Base-by-base conservation (phyloP, 2,113 vertebrate species). In the Sorex araneus region DNA sequence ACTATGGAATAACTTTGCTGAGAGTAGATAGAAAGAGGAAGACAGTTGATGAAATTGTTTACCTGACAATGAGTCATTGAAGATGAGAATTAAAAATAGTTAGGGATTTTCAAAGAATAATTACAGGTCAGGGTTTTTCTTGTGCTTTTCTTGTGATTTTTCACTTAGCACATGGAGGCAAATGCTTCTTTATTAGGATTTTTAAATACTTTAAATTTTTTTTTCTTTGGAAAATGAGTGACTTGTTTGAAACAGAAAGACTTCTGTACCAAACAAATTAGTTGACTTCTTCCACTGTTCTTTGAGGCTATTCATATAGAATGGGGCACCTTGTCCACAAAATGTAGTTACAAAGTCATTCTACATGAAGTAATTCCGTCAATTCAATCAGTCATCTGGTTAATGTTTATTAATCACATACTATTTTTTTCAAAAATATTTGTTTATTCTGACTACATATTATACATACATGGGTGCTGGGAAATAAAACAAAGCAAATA, bases 51-150 rank as follows among this genome's bases (percentile, higher is more conserved):
- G 3, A 15, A n/a, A 50, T 27, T 84, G 23, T 84, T 92, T 84
- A 18, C 19, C 16, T 92, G 30, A 19, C n/a, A 40, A 66, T 8
- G 11, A 57, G 34, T 11, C 30, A 13, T 28, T 66, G 60, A 94
- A 71, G 18, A 7, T 71, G 40, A 75, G 28, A 89, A 87, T 1
- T 71, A n/a, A 89, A 95, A 93, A 81, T 3, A 70, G 18, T 15
- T 23, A 88, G 11, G 4, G 30, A 12, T 47, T 70, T 71, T 84
- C 70, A 12, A 93, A 76, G 8, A 76, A 40, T 47, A 45, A 60
- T 21, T 60, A 73, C 27, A 57, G 18, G 60, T 73, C 28, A 60
- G 27, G n/a, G 69, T 16, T 84, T 43, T 64, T 28, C 32, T 79
- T 64, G 10, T 60, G 18, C 32, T 64, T 18, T 57, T 40, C 74